A percentile compares a stretch with the other conserved stretches of the same genome.
These are phyloP conservation scores for Aldabrachelys gigantea DNA, from an alignment of 2,113 vertebrate genomes.

Conservation along the genomic window DNA sequence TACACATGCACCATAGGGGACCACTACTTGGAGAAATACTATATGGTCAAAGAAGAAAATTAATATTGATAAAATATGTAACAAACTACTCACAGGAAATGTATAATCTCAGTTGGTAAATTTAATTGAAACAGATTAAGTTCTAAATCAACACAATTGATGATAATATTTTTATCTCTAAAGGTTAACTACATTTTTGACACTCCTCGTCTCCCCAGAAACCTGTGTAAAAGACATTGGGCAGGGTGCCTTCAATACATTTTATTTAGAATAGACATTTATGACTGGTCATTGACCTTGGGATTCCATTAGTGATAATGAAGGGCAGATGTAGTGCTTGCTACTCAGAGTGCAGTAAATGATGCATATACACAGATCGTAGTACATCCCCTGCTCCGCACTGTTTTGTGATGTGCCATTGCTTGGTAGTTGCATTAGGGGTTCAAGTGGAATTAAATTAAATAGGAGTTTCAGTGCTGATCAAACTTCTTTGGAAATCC, in stretches of 20 bases:
- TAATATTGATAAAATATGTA: slow-evolving; percentile 27
- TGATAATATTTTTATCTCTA: slow-evolving; percentile 69
- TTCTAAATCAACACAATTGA: slow-evolving; percentile 69
- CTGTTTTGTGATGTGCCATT: slow-evolving; percentile 5
- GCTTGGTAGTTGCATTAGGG: background rate
- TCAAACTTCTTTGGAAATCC: background rate
- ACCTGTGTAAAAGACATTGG: slow-evolving; percentile 65
- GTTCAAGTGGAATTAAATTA: background rate
- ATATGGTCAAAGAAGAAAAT: background rate
- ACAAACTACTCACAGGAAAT: slow-evolving; percentile 50
- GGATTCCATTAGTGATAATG: slow-evolving; percentile 80
- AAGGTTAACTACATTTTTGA: slow-evolving; percentile 76
- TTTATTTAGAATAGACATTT: slow-evolving; percentile 80
- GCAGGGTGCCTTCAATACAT: slow-evolving; percentile 70
- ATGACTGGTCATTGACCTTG: slow-evolving; percentile 79
- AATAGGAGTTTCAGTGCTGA: background rate
- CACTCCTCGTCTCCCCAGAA: slow-evolving; percentile 65
- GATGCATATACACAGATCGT: slow-evolving; percentile 50
- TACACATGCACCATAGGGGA: slow-evolving; percentile 23
- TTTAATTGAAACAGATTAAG: slow-evolving; percentile 68
- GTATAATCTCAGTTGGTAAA: slow-evolving; percentile 20
- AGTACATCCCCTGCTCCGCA: background rate
- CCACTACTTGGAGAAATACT: slow-evolving; percentile 18
- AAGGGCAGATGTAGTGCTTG: slow-evolving; percentile 64
- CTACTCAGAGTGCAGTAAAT: slow-evolving; percentile 60